These are phyloP conservation scores for Triops cancriformis DNA, from an alignment of 1,140 invertebrate genomes.

Conservation along the genomic window DNA sequence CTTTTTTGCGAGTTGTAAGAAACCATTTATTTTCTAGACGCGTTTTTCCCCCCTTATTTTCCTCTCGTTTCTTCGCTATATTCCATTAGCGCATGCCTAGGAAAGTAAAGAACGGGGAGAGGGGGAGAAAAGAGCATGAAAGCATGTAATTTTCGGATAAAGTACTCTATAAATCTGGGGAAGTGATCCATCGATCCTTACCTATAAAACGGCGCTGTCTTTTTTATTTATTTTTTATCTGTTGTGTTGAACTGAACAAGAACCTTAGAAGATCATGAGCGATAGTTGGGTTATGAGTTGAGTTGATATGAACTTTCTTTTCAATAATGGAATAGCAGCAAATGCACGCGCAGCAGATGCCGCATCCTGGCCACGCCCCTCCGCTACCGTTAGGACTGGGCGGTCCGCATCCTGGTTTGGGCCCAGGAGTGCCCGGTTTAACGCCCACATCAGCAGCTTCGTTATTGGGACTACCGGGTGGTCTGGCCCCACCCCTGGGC, in stretches of 20 bases:
- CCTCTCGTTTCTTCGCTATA: no score
- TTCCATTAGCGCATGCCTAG: no score
- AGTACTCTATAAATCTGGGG: no score
- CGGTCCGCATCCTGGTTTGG: slow-evolving; percentile 54
- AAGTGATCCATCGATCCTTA: no score
- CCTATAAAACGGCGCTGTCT: no score
- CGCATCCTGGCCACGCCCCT: slow-evolving; percentile 54
- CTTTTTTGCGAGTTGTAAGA: not conserved
- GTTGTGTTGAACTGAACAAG: no score
- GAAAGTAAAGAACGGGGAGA: no score
- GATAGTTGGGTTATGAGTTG: not conserved
- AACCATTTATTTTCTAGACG: not conserved
- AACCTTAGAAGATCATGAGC: no score
- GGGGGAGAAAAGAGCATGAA: no score
- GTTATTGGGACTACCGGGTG: slow-evolving; percentile 36
- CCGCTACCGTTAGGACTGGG: slow-evolving; percentile 52
- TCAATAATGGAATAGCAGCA: slow-evolving; percentile 52
- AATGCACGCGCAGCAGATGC: slow-evolving; percentile 83
- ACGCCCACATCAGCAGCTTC: slow-evolving; percentile 42
- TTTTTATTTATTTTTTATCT: no score
- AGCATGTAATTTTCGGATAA: no score
- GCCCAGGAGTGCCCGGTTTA: slow-evolving; percentile 46
- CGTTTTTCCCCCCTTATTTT: not conserved
- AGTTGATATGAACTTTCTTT: not conserved
- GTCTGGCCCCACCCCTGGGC: slow-evolving; percentile 30